These are phyloP conservation scores for Biston betularia DNA, from an alignment of 2,888 invertebrate species.

Conservation along the genomic window DNA sequence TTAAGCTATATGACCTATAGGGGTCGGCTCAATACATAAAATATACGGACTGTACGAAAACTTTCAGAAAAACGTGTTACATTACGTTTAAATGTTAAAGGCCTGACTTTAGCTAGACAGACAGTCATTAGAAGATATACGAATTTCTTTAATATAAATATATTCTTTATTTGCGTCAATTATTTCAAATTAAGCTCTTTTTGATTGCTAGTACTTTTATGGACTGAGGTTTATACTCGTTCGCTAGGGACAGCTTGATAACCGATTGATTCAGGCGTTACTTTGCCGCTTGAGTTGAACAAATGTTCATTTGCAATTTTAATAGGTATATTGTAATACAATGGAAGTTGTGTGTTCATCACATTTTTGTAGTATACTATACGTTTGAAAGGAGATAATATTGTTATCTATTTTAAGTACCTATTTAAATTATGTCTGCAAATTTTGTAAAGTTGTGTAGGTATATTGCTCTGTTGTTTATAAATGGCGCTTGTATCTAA, in stretches of 20 bases:
- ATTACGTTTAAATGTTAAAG: constrained; percentile 6
- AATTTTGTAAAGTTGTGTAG: constrained; percentile 4
- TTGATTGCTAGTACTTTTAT: no score
- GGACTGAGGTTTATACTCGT: no score
- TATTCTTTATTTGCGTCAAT: background rate
- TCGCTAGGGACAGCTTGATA: no score
- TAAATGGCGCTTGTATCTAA: constrained; percentile 2
- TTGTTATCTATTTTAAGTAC: background rate
- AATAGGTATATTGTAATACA: no score
- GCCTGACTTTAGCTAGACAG: background rate
- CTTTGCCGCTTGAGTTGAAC: no score
- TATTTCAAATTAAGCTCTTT: background rate
- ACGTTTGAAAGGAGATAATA: background rate
- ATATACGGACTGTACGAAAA: background rate
- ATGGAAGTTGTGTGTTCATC: background rate
- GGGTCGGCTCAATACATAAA: background rate
- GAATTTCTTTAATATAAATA: background rate
- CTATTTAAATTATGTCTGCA: background rate
- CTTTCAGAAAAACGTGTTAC: background rate
- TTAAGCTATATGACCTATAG: background rate
- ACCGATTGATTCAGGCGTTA: no score
- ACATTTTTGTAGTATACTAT: background rate
- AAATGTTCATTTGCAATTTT: no score
- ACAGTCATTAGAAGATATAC: background rate
- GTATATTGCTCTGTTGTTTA: constrained; percentile 14